A percentile compares a stretch with the other conserved stretches of the same genome.
Evolutionary conservation across 2,797 vertebrate species (phyloP).

Genomic region (Danio aesculapii): DNA sequence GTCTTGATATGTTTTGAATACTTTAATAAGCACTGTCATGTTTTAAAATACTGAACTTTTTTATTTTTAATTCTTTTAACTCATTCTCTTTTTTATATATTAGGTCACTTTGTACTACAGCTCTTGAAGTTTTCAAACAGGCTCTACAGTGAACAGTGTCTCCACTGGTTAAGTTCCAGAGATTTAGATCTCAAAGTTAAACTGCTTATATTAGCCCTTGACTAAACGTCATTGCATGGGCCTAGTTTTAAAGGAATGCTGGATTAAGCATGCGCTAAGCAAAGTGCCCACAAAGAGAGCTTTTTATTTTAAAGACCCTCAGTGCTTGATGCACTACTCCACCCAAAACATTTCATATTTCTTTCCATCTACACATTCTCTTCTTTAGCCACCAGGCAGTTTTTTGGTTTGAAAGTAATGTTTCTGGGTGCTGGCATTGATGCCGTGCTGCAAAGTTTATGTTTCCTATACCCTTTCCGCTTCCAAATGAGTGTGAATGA

Average conservation of each 20-base stretch:
- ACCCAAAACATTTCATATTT: conserved; percentile 43
- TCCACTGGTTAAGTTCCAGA: conserved; percentile 27
- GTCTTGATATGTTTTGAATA: too few species aligned
- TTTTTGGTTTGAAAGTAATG: conserved; percentile 40
- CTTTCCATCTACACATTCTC: conserved; percentile 31
- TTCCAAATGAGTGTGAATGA: conserved; percentile 37
- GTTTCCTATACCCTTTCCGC: conserved; percentile 19
- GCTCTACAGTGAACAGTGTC: conserved; percentile 24
- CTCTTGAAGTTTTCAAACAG: background rate
- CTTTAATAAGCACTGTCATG: too few species aligned
- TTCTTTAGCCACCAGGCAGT: conserved; percentile 27
- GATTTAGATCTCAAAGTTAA: conserved; percentile 53
- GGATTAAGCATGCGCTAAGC: conserved; percentile 43
- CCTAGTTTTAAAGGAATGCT: conserved; percentile 51
- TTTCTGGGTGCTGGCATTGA: conserved; percentile 32
- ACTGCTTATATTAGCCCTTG: conserved; percentile 32
- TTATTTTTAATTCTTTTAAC: background rate
- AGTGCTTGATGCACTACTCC: conserved; percentile 43
- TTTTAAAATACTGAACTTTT: background rate
- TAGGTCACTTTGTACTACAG: background rate
- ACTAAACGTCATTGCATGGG: conserved; percentile 40
- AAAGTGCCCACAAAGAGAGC: conserved; percentile 46
- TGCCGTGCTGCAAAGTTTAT: conserved; percentile 6
- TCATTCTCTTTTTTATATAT: background rate
- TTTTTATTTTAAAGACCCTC: conserved; percentile 49